Evolutionary conservation across 92 coral and sea anemone species (phyloP).

Genomic region (Siderastrea siderea): DNA sequence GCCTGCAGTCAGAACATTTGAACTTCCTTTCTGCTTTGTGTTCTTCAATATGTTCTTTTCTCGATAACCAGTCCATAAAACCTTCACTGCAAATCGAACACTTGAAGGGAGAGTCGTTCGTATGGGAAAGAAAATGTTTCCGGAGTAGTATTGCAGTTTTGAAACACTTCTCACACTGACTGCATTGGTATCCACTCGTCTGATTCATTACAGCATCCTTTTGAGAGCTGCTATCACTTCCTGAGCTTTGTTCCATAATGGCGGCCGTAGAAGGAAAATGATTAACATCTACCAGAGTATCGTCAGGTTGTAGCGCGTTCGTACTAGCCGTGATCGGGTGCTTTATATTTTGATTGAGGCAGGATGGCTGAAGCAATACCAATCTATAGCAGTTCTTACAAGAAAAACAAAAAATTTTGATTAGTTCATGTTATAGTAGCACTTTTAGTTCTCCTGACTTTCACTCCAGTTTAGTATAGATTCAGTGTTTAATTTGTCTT

Average conservation of each 20-base stretch:
- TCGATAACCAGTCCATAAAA: not conserved
- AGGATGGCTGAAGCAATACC: too few relatives aligned
- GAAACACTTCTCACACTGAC: slow-evolving; percentile 6
- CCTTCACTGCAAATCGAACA: slow-evolving; percentile 6
- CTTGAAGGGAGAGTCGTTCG: slow-evolving; percentile 16
- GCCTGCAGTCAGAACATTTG: slow-evolving; percentile 20
- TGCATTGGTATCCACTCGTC: slow-evolving; percentile 3
- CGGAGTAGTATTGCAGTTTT: not conserved
- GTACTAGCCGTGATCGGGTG: too few relatives aligned
- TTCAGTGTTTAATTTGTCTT: too few relatives aligned
- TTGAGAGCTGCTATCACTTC: not conserved
- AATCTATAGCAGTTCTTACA: too few relatives aligned
- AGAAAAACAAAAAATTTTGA: too few relatives aligned
- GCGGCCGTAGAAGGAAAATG: not conserved
- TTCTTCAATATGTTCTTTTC: not conserved
- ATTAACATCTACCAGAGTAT: not conserved
- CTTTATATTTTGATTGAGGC: too few relatives aligned
- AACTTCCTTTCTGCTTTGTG: slow-evolving; percentile 11
- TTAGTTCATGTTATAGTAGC: too few relatives aligned
- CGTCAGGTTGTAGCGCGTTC: not conserved
- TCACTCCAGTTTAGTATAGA: too few relatives aligned
- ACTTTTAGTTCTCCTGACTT: too few relatives aligned
- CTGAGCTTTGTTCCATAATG: not conserved
- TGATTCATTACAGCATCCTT: not conserved
- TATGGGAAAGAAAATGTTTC: slow-evolving; percentile 19